These are phyloP conservation scores for Clostera curtula DNA, from an alignment of 2,888 invertebrate species.

Conservation along the genomic window DNA sequence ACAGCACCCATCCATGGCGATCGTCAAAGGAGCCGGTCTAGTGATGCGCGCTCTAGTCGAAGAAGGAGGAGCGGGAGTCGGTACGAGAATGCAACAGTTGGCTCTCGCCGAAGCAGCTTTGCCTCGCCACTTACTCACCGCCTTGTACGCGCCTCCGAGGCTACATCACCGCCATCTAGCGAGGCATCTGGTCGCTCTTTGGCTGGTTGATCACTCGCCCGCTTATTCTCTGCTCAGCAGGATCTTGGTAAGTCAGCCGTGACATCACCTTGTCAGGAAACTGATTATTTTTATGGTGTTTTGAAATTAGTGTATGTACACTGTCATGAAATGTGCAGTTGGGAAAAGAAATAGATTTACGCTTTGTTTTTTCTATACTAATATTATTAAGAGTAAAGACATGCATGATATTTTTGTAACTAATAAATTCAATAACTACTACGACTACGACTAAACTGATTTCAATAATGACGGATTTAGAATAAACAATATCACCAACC, in stretches of 20 bases:
- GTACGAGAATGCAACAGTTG: conserved; percentile 94
- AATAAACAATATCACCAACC: no score
- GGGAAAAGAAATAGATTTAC: no score
- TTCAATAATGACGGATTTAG: no score
- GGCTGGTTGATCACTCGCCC: conserved; percentile 95
- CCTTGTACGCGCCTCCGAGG: conserved; percentile 91
- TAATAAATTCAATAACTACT: no score
- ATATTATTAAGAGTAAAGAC: no score
- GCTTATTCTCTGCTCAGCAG: conserved; percentile 91
- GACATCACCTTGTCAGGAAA: no score
- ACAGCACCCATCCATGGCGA: conserved; percentile 96
- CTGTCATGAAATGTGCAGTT: no score
- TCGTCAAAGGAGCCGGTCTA: conserved; percentile 98
- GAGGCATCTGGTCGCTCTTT: conserved; percentile 91
- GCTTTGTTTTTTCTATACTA: no score
- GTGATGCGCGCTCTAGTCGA: conserved; percentile 98
- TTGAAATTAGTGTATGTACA: not conserved
- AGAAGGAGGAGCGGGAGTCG: conserved; percentile 94
- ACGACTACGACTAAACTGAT: no score
- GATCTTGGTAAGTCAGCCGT: conserved; percentile 81
- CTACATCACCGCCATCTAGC: conserved; percentile 94
- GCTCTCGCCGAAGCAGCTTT: conserved; percentile 97
- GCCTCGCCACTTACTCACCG: conserved; percentile 92
- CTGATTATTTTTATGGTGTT: no score
- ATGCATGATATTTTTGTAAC: no score